Base-by-base conservation (phyloP, 2,888 invertebrate genomes). In the Raillietiella orientalis region DNA sequence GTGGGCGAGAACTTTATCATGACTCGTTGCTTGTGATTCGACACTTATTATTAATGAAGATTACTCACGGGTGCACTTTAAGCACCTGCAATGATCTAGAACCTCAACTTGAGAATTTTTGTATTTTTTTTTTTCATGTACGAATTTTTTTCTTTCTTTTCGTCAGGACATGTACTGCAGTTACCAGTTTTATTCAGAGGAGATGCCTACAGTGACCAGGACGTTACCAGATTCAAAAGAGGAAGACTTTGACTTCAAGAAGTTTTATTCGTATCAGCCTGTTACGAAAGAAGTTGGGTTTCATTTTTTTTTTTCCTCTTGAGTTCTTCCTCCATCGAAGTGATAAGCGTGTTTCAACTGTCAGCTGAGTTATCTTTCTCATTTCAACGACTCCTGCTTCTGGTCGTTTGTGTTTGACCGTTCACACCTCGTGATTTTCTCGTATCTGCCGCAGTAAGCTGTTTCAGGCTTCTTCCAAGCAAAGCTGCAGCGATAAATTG, bases 141-240 rank as follows among this genome's bases (percentile, higher is more conserved):
- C n/a, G 16, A 23, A 22, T 11, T 15, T 19, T 10, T 15, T 10
- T 24, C 8, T 15, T 11, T 16, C 15, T 23, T 17, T 12, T 29
- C 33, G 33, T 5, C 37, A 51, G 52, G 43, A 42, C 31, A 41
- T 44, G 30, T 43, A 39, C 34, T 49, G 49, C 35, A 41, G 39
- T 25, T 56, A 52, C 38, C 43, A 43, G 30, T 44, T 56, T 27
- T 56, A 50, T 35, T 30, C 45, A 30, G 52, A 53, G 11, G 41
- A 49, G 10, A 41, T 48, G 16, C 40, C 43, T 4, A 38, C 38
- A 3, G 39, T 39, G 25, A 49, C 49, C 5, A 35, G 39, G 20
- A 39, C 38, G 16, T 34, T 46, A 5, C 35, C 37, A 4, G 44
- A 45, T 10, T 42, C 45, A 3, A 40, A 41, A 22, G 50, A 52